Evolutionary conservation across 1,140 invertebrate genomes (phyloP), one percentile per base, ranked within the genome.

Genomic region (Drosophila tropicalis): DNA sequence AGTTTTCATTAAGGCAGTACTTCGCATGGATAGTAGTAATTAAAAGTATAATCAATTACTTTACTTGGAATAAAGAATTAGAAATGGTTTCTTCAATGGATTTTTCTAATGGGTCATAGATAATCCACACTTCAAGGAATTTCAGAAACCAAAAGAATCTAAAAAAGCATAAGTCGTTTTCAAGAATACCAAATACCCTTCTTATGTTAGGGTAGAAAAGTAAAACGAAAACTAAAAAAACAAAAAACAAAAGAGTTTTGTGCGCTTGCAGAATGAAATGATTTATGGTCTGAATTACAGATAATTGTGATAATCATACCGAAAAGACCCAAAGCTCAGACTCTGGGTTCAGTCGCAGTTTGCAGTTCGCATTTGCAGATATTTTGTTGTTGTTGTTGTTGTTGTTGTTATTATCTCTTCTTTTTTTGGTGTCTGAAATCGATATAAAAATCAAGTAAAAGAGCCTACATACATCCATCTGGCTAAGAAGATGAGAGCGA

Each of bases 241-340:
- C 15, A 36, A 36, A 36, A 36, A 58, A 54, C 17, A 58, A 58
- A 25, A 36, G 15, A 36, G 76, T 79, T 76, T 76, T 78, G 75
- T 78, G 76, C 69, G 76, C 76, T 73, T 80, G 76, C 72, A 79
- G 76, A 83, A 84, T 84, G 80, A 90, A 90, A 85, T 90, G 89
- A 90, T 90, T 90, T 90, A 90, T 90, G 78, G 87, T 90, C 83
- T 75, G 87, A 90, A 90, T 90, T 90, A 86, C 80, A 90, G 87
- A 90, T 90, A 90, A 90, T 90, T 90, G 89, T 90, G 87, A 90
- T 90, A 90, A 90, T 90, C 87, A 90, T 90, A 90, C 83, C 87
- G 80, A 84, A 90, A 90, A 81, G 83, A 36, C 56, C 34, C 56
- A 58, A 36, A 36, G 56, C 56, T 58, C 56, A 58, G 56, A 36